Evolutionary conservation across 2,797 vertebrate genomes (phyloP).

Genomic region (Sciurus vulgaris): DNA sequence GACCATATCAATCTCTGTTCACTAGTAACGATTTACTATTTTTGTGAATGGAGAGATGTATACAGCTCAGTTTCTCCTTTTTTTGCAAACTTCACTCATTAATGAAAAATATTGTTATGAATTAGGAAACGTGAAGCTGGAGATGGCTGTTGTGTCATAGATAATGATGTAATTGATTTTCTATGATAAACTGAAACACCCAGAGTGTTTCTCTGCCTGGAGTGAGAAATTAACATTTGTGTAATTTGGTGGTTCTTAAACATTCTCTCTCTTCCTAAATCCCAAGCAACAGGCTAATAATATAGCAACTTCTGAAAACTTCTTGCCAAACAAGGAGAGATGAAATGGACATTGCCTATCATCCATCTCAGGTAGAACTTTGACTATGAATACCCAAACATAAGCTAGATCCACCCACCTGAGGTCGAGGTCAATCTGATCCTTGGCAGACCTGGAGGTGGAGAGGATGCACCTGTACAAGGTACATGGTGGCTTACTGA

Average conservation of each 20-base stretch:
- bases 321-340: neutral
- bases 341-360: too few relatives aligned
- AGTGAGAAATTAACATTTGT: neutral
- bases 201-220: neutral
- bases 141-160: neutral
- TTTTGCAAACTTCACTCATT: neutral
- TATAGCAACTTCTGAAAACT: neutral
- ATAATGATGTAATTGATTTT: neutral
- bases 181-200: neutral
- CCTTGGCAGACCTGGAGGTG: neutral
- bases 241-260: neutral
- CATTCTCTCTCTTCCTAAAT: neutral
- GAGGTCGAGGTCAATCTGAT: neutral
- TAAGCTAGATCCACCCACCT: neutral
- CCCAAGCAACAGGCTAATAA: neutral
- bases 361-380: neutral
- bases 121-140: neutral
- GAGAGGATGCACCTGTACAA: fast-evolving
- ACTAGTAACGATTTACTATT: neutral
- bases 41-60: neutral
- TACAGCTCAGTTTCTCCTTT: neutral
- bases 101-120: neutral
- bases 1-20: neutral
- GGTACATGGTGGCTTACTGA: neutral
- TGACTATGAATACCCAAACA: neutral